Base-by-base conservation (phyloP, 2,113 vertebrate genomes). In the Phalacrocorax pelagicus region DNA sequence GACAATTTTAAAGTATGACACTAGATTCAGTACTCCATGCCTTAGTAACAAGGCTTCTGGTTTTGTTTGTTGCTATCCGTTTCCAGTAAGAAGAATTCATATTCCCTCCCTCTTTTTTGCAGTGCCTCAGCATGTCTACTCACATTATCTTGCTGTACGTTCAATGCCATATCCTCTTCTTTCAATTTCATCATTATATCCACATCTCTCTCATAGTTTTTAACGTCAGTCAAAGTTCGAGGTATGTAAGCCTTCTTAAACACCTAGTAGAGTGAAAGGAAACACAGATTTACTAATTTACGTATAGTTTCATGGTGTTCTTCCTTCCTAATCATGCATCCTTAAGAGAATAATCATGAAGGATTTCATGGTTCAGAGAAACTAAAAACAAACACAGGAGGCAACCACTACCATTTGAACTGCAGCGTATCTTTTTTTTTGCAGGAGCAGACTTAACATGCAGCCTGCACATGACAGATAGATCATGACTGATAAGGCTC, bases 161-260 rank as follows among this genome's bases (percentile, higher is more conserved):
- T 97, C 81, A 98, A 58, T 21, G 98, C 97, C 18, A 98, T 96
- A 69, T 99, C 98, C 21, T 99, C 98, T 75, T 99, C 99, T 94
- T 98, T 98, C 95, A 98, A 74, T 73, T 98, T 98, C 96, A 97
- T 96, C 98, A 99, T 98, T 46, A 98, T 91, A 49, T 99, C 99
- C 18, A 99, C 94, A 57, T 99, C 99, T n/a, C 99, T 97, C 92
- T 99, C 99, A 0, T 99, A 99, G 96, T 99, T 98, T 85, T 98
- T 99, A 24, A 99, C 99, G 79, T 99, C 99, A 3, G 98, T 99
- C 88, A 99, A 97, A 3, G 99, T 99, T 17, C 99, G 98, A 19
- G 99, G 99, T 93, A 99, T 99, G 88, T 99, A 99, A 42, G 99
- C 99, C 52, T 97, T 99, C 95, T 99, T 99, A 88, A 99, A 99